These are phyloP conservation scores for Tokudaia tokunoshimensis DNA, from an alignment of 2,797 vertebrate species.

Conservation along the genomic window DNA sequence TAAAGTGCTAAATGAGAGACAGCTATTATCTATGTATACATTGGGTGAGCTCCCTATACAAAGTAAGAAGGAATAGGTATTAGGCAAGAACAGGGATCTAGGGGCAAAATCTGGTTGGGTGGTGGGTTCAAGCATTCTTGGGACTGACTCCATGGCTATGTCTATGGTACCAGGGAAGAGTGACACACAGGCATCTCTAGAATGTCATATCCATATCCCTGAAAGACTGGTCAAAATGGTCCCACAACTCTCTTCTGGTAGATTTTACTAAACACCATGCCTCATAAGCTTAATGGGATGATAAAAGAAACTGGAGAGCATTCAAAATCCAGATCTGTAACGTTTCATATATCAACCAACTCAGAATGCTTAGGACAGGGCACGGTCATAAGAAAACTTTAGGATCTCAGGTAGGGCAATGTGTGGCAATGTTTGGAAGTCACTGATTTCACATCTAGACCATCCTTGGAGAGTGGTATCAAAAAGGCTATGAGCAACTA, in stretches of 20 bases:
- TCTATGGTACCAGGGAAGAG: neutral
- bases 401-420: neutral
- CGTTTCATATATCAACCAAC: neutral
- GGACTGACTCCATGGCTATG: neutral
- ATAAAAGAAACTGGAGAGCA: neutral
- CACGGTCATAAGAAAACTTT: neutral
- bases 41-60: neutral
- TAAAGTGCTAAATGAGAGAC: neutral
- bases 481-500: neutral
- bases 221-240: neutral
- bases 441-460: neutral
- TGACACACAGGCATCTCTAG: neutral
- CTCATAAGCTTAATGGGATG: neutral
- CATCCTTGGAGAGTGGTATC: neutral
- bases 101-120: neutral
- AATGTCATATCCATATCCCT: neutral
- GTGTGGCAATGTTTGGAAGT: neutral
- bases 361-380: neutral
- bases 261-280: neutral
- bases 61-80: neutral
- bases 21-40: neutral
- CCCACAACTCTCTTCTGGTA: neutral
- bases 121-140: neutral
- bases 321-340: neutral
- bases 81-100: neutral